Conservation (phyloP, 2,888 invertebrate species). For the Anorthoa munda region DNA sequence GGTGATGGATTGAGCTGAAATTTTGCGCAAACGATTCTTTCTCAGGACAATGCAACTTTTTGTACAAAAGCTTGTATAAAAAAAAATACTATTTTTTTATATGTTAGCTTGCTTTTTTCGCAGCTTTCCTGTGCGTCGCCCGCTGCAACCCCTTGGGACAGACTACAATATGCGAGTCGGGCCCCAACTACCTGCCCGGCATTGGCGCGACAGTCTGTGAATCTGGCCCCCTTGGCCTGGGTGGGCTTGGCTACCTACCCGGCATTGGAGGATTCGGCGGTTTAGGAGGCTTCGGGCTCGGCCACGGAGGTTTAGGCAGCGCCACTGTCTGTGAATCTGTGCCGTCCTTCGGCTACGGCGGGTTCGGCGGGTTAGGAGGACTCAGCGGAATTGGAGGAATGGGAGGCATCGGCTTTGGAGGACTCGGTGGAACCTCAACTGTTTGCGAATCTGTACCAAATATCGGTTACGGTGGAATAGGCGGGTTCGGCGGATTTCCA, state of each 20-base stretch:
- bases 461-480: background rate
- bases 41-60: no score
- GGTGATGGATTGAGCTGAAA: no score
- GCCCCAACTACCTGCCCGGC: constrained; percentile 60
- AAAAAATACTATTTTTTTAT: no score
- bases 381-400: background rate
- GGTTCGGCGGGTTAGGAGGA: no score
- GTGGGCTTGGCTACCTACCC: constrained; percentile 51
- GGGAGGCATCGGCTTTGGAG: constrained; percentile 14
- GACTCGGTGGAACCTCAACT: background rate
- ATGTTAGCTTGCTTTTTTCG: background rate
- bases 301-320: constrained; percentile 10
- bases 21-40: no score
- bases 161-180: constrained; percentile 73
- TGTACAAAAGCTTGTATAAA: no score
- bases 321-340: constrained; percentile 50
- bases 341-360: constrained; percentile 31
- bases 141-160: constrained; percentile 74
- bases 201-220: constrained; percentile 62
- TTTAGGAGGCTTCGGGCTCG: constrained; percentile 18
- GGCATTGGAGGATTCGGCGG: constrained; percentile 50
- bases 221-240: constrained; percentile 45
- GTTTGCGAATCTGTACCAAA: constrained; percentile 26
- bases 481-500: constrained; percentile 12
- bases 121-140: constrained; percentile 76